A percentile compares a stretch with the other conserved stretches of the same genome.
phyloP scores from a whole-genome alignment of 2,888 invertebrate species.

The Notodonta dromedarius region DNA sequence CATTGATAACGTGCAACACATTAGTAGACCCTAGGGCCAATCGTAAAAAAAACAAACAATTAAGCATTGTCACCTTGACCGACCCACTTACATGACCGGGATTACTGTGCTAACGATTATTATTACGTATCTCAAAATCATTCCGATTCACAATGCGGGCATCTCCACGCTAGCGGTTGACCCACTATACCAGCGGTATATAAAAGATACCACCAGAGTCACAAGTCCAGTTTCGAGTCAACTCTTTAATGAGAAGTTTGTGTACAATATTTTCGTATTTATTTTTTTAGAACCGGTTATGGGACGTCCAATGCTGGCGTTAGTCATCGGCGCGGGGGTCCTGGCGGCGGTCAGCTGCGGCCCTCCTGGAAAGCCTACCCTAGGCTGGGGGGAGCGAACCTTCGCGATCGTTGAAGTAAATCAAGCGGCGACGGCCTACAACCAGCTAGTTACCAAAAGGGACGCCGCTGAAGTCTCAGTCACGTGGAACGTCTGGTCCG shows the following conservation, averaged over 20 bases:
- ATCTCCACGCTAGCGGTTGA: slow-evolving; percentile 75
- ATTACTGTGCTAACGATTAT: slow-evolving; percentile 78
- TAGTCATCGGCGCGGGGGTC: slow-evolving; percentile 56
- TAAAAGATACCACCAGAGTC: slow-evolving; percentile 68
- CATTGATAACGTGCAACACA: background rate
- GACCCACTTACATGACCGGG: slow-evolving; percentile 70
- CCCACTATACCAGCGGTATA: slow-evolving; percentile 77
- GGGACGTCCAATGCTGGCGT: slow-evolving; percentile 58
- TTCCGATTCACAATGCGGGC: slow-evolving; percentile 65
- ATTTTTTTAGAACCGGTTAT: slow-evolving; percentile 73
- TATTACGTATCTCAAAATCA: slow-evolving; percentile 73
- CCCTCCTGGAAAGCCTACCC: slow-evolving; percentile 73
- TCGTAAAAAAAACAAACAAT: slow-evolving; percentile 52
- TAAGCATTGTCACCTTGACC: slow-evolving; percentile 67
- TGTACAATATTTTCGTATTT: slow-evolving; percentile 57
- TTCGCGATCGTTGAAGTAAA: slow-evolving; percentile 79
- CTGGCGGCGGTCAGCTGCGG: slow-evolving; percentile 52
- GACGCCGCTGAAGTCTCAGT: slow-evolving; percentile 76
- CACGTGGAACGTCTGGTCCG: slow-evolving; percentile 80
- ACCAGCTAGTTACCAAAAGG: slow-evolving; percentile 70
- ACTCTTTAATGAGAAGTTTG: slow-evolving; percentile 65
- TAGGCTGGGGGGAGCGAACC: slow-evolving; percentile 78
- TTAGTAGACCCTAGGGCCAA: background rate
- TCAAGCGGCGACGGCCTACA: slow-evolving; percentile 79
- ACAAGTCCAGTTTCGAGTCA: slow-evolving; percentile 67